phyloP scores from a whole-genome alignment of 92 coral and sea anemone species.

The Paramuricea clavata region DNA sequence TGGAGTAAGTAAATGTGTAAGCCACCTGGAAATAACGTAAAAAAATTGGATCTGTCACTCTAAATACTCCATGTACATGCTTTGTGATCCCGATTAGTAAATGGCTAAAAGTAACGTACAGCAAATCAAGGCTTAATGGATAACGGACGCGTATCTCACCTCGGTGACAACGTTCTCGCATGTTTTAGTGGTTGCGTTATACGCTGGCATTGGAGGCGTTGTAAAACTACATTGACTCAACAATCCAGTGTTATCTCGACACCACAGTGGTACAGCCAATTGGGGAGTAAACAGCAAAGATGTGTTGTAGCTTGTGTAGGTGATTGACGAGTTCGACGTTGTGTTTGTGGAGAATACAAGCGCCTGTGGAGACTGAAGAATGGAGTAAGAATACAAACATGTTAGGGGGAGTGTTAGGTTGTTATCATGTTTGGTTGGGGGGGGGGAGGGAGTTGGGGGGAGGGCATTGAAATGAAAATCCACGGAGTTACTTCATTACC shows the following conservation, averaged over 20 bases:
- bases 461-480: no score
- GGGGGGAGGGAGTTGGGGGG: no score
- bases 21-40: no score
- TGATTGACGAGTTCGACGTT: neutral
- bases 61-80: no score
- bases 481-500: no score
- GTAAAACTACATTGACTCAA: slow-evolving; percentile 70
- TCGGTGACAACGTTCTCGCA: slow-evolving; percentile 86
- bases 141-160: no score
- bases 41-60: no score
- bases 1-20: slow-evolving; percentile 79
- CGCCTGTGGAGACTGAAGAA: neutral
- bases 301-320: slow-evolving; percentile 45
- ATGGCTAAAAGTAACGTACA: slow-evolving; percentile 61
- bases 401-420: no score
- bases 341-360: neutral
- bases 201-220: slow-evolving; percentile 78
- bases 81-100: no score
- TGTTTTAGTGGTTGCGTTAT: slow-evolving; percentile 68
- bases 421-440: no score
- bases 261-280: slow-evolving; percentile 72
- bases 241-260: slow-evolving; percentile 76
- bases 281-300: slow-evolving; percentile 57
- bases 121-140: no score
- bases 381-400: no score